Evolutionary conservation across 2,797 vertebrate species (phyloP).

Genomic region (Tapirus indicus): DNA sequence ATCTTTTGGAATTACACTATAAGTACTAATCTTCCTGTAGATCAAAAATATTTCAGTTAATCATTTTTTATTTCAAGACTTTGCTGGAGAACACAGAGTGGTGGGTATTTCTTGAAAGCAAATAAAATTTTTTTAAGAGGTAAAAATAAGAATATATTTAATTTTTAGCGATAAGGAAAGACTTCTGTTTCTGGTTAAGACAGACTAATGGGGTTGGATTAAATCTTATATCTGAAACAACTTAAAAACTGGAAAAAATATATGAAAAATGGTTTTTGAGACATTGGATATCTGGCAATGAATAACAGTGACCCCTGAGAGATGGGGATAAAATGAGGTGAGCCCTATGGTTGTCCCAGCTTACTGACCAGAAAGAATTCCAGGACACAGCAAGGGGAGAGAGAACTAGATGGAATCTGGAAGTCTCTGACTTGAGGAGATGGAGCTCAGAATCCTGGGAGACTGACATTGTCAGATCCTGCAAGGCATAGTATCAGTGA

Average conservation of each 20-base stretch:
- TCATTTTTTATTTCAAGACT: too few species aligned
- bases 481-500: background rate
- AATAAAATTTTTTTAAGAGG: background rate
- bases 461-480: background rate
- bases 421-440: background rate
- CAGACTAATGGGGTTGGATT: background rate
- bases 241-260: background rate
- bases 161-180: background rate
- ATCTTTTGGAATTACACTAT: too few species aligned
- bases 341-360: background rate
- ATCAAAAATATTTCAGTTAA: too few species aligned
- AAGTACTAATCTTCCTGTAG: too few species aligned
- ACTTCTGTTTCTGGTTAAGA: background rate
- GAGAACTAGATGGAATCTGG: background rate
- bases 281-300: background rate
- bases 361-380: background rate
- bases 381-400: background rate
- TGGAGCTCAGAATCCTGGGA: background rate
- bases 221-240: background rate
- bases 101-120: background rate
- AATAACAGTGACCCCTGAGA: background rate
- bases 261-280: background rate
- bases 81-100: too few species aligned
- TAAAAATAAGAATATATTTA: background rate
- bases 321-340: background rate